Conservation (phyloP, 2,888 invertebrate species). For the Ypsolopha sequella region DNA sequence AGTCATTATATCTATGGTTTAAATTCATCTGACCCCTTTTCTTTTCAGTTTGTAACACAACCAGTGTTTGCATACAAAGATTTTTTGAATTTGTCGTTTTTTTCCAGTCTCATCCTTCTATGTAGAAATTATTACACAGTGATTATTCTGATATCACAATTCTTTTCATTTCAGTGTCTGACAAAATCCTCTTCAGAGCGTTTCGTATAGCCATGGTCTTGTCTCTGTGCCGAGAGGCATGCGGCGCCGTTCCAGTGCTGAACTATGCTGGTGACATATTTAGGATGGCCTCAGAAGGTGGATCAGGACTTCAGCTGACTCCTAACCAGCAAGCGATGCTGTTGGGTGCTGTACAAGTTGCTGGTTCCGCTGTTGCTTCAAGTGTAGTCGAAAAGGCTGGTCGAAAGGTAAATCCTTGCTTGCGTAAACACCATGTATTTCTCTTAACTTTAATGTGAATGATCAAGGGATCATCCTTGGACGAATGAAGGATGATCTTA, state of each 20-base stretch:
- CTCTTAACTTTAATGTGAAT: too few species aligned
- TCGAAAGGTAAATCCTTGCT: conserved; percentile 32
- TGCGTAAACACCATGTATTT: too few species aligned
- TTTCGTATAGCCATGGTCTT: conserved; percentile 40
- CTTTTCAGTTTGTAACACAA: too few species aligned
- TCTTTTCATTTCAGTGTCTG: conserved; percentile 30
- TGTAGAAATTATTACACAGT: background rate
- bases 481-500: too few species aligned
- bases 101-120: too few species aligned
- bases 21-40: too few species aligned
- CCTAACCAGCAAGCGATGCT: conserved; percentile 59
- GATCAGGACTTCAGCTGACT: conserved; percentile 25
- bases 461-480: too few species aligned
- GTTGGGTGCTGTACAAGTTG: conserved; percentile 47
- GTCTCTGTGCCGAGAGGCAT: conserved; percentile 40
- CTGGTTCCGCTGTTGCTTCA: conserved; percentile 41
- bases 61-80: too few species aligned
- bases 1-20: too few species aligned
- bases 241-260: conserved; percentile 47
- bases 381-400: conserved; percentile 47
- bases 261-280: conserved; percentile 60
- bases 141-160: background rate
- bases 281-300: conserved; percentile 29
- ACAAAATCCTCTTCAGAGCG: conserved; percentile 42
- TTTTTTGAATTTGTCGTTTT: too few species aligned